A percentile compares a stretch with the other conserved stretches of the same genome.
Evolutionary conservation across 1,140 invertebrate genomes (phyloP).

Genomic region (Penaeus indicus): DNA sequence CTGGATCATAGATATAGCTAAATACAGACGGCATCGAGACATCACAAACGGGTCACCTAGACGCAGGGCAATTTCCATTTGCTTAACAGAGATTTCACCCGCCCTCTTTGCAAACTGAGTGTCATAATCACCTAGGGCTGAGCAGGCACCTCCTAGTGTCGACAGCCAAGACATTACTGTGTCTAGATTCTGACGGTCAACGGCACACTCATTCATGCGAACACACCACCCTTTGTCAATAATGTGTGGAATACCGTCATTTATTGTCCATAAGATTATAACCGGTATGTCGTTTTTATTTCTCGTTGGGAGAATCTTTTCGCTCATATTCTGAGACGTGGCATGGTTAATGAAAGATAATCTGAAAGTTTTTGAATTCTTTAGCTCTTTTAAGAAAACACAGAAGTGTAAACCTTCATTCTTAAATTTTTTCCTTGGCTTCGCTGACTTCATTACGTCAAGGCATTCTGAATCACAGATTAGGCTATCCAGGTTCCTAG

Average conservation of each 20-base stretch:
- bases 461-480: no score
- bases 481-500: no score
- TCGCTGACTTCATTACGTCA: no score
- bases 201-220: conserved; percentile 67
- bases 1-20: conserved; percentile 89
- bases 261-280: conserved; percentile 20
- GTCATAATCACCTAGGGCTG: conserved; percentile 89
- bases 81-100: conserved; percentile 86
- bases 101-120: conserved; percentile 84
- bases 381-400: conserved; percentile 42
- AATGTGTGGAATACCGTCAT: conserved; percentile 35
- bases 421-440: background rate
- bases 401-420: conserved; percentile 45
- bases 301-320: background rate
- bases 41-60: conserved; percentile 84
- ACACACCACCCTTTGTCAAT: conserved; percentile 47
- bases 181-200: conserved; percentile 83
- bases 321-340: background rate
- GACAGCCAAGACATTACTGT: conserved; percentile 93
- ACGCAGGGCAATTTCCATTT: conserved; percentile 83
- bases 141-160: conserved; percentile 95
- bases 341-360: conserved; percentile 19
- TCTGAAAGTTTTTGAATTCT: conserved; percentile 33
- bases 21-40: conserved; percentile 86
- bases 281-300: background rate